Percentiles rank a stretch among this genome's conserved stretches.
Conservation (phyloP, 2,113 vertebrate species). For the Mormyrus lacerda region DNA sequence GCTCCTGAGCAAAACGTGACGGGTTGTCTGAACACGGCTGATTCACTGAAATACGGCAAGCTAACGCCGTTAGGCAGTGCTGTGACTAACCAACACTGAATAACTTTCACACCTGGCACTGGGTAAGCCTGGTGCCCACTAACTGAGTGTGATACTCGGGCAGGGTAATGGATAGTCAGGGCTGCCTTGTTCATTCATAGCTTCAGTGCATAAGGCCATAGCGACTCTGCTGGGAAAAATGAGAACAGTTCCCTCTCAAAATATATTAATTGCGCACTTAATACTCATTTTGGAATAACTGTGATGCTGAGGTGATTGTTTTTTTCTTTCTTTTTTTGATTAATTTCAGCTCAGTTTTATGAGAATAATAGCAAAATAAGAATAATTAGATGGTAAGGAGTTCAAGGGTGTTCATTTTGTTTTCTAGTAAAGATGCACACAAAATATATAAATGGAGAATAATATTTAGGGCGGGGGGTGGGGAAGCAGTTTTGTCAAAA, state of each 20-base stretch:
- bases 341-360: not conserved
- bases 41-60: too few species aligned
- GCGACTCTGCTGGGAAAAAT: not conserved
- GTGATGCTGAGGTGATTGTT: not conserved
- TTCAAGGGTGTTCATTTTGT: not conserved
- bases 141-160: not conserved
- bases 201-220: not conserved
- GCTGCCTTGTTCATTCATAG: not conserved
- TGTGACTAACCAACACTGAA: not conserved
- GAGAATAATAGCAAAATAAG: not conserved
- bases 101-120: not conserved
- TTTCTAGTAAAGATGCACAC: not conserved
- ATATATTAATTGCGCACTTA: not conserved
- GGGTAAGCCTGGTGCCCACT: not conserved
- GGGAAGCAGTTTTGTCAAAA: not conserved
- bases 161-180: not conserved
- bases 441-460: not conserved
- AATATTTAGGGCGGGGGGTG: not conserved
- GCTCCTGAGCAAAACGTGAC: constrained; percentile 11
- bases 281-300: not conserved
- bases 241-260: not conserved
- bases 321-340: not conserved
- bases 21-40: constrained; percentile 12
- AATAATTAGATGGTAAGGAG: not conserved
- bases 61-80: too few species aligned